phyloP scores from a whole-genome alignment of 2,888 invertebrate species.

The Tanypteryx hageni region DNA sequence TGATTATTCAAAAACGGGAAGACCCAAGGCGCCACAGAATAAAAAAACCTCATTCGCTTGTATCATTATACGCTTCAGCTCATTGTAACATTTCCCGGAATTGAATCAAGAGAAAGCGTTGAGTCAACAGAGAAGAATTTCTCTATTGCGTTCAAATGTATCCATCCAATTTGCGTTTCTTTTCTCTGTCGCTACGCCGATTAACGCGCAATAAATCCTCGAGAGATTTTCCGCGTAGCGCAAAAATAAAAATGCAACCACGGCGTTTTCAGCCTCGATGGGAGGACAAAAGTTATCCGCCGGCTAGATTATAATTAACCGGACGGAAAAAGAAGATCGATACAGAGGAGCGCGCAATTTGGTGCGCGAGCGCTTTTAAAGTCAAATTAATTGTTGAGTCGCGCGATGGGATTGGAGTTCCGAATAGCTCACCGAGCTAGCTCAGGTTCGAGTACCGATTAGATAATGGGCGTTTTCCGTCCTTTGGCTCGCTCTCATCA shows the following conservation, averaged over 20 bases:
- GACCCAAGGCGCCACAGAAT: too few relatives aligned
- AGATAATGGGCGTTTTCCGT: constrained; percentile 57
- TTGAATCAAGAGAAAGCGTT: neutral
- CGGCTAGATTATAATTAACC: too few relatives aligned
- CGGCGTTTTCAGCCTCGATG: too few relatives aligned
- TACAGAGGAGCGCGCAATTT: neutral
- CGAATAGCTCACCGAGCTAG: constrained; percentile 52
- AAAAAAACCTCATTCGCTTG: neutral
- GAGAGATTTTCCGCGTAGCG: too few relatives aligned
- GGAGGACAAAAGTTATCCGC: too few relatives aligned
- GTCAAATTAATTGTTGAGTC: constrained; percentile 43
- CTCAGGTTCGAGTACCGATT: constrained; percentile 63
- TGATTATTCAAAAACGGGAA: too few relatives aligned
- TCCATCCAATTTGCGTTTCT: neutral
- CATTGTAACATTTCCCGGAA: neutral
- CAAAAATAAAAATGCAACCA: too few relatives aligned
- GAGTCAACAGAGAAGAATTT: neutral
- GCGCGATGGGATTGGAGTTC: constrained; percentile 40
- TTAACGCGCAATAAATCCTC: too few relatives aligned
- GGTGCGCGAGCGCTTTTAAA: neutral
- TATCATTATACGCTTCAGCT: neutral
- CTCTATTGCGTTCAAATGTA: neutral
- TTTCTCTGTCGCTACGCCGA: too few relatives aligned
- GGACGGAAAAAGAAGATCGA: too few relatives aligned
- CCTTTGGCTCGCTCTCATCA: constrained; percentile 41